Percentiles rank a stretch among this genome's conserved stretches.
phyloP scores from a whole-genome alignment of 1,140 invertebrate genomes.

The Pissodes strobi region DNA sequence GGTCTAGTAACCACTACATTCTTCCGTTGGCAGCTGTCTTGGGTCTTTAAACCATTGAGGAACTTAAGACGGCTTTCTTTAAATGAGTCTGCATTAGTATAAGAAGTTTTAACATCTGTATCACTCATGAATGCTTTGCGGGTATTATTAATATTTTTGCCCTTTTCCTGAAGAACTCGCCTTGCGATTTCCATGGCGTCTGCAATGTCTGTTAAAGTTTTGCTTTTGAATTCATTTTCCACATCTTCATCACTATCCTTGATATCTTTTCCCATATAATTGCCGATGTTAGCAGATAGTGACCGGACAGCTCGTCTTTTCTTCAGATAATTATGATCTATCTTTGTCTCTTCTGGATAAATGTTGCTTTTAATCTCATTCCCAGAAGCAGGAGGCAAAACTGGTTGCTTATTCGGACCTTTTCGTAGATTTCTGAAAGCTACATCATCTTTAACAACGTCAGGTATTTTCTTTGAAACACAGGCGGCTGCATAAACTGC shows the following conservation, averaged over 20 bases:
- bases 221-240: conserved; percentile 40
- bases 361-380: conserved; percentile 52
- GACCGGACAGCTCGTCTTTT: conserved; percentile 79
- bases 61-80: conserved; percentile 42
- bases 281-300: conserved; percentile 79
- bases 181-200: conserved; percentile 55
- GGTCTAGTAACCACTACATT: conserved; percentile 33
- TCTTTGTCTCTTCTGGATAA: conserved; percentile 11
- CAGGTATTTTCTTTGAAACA: conserved; percentile 71
- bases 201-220: conserved; percentile 51
- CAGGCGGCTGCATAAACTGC: conserved; percentile 64
- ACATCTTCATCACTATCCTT: conserved; percentile 56
- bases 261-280: conserved; percentile 67
- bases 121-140: conserved; percentile 52
- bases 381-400: conserved; percentile 50
- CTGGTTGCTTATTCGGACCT: conserved; percentile 64
- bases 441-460: conserved; percentile 84
- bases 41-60: conserved; percentile 44
- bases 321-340: conserved; percentile 55
- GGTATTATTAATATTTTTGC: conserved; percentile 48
- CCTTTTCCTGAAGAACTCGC: conserved; percentile 51
- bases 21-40: not conserved
- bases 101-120: conserved; percentile 39
- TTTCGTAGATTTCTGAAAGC: conserved; percentile 83
- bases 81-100: conserved; percentile 17